Base-by-base conservation (phyloP, 2,797 vertebrate genomes). In the Melanotaenia trifasciata region DNA sequence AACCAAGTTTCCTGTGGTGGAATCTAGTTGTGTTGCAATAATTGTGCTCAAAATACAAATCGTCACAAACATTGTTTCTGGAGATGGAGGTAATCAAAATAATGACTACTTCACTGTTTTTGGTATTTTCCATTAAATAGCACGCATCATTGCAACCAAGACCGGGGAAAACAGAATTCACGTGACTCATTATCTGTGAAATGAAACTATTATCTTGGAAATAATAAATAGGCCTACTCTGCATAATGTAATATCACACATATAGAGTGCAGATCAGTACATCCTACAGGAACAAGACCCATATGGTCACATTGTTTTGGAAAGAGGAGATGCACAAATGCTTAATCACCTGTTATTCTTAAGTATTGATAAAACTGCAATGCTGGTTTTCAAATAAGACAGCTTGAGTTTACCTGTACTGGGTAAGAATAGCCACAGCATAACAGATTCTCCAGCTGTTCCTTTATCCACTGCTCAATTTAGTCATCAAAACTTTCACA, bases 391-490 rank as follows among this genome's bases (percentile, higher is more conserved):
- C 70, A 85, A 80, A 84, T 72, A 76, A 90, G 84, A 93, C 92
- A 91, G 88, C 88, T 91, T 89, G 87, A 87, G 88, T 75, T 70
- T 81, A 84, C 81, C 87, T 90, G 85, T 84, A 70, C 81, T 72
- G 69, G 87, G 90, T 88, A 85, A 90, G 89, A 91, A 92, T 90
- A 90, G 90, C 89, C 90, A 87, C 91, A 87, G 85, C 87, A 89
- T 86, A 87, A 85, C 86, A 88, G 81, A 77, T 87, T 89, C 92
- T 91, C 87, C 91, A 93, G 92, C 89, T 92, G 92, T 91, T 92
- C 80, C 88, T 91, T 91, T 86, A 92, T 90, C 90, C 84, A 81
- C 67, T 69, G 70, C 83, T 88, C 83, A 87, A 89, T 88, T 81
- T 84, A 90, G 89, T 89, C 91, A 90, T 91, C 90, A 90, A 92